Base-by-base conservation (phyloP, 1,140 invertebrate genomes). In the Penaeus vannamei region DNA sequence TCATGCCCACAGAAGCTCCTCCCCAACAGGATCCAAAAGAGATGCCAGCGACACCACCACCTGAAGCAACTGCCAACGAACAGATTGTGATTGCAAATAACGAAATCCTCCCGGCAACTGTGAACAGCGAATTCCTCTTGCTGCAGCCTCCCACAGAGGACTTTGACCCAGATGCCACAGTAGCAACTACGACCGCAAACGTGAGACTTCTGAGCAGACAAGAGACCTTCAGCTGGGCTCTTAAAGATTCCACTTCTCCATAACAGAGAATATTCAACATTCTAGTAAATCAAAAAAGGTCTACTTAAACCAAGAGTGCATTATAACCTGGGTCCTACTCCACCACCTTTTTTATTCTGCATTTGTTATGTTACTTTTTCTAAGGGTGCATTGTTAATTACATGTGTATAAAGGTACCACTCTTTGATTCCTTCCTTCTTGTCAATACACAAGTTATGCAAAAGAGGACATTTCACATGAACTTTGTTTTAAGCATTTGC, bases 151-250 rank as follows among this genome's bases (percentile, higher is more conserved):
- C 53, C 22, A 36, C 66, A 8, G 2, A n/a, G 32, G 7, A 53
- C 19, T 32, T 17, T 46, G 23, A 59, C 1, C 7, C 20, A 53
- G 72, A 17, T 1, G 66, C 60, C 1, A 23, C 60, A 14, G 59
- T 72, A 2, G 86, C 61, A 32, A 64, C 36, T 32, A 81, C 72
- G 10, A 3, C 64, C 2, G 26, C 22, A 12, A 36, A 80, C 26
- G 29, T 60, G 59, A 26, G 61, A 19, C 46, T 76, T 29, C 86
- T 90, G 53, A 86, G 83, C 46, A 84, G 90, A 61, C 87, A 90
- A 59, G 90, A 90, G 81, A 87, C 85, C 32, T 90, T 90, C 36
- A 90, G 90, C 29, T 90, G 90, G 90, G 90, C 90, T 69, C 72
- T 90, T 64, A 23, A 36, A 46, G 79, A 90, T 61, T 22, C 32